Conservation (phyloP, 92 coral and sea anemone genomes). For the Desmophyllum pertusum region DNA sequence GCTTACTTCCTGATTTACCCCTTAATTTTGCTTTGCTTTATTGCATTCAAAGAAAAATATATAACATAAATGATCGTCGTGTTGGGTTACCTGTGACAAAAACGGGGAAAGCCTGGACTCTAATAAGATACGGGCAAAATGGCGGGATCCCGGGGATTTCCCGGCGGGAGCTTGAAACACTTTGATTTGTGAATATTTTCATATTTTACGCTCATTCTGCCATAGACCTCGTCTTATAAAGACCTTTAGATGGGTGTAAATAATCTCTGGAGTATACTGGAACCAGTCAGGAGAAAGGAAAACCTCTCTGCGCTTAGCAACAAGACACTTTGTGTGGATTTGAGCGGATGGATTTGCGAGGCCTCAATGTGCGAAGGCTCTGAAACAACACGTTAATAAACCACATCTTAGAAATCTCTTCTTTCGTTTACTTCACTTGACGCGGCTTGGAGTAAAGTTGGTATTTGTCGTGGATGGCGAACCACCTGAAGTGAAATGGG, state of each 20-base stretch:
- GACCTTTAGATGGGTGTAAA: slow-evolving; percentile 80
- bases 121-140: neutral
- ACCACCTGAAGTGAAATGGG: slow-evolving; percentile 96
- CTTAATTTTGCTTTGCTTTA: no score
- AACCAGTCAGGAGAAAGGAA: slow-evolving; percentile 78
- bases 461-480: slow-evolving; percentile 95
- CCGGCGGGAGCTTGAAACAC: neutral
- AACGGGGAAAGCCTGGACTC: slow-evolving; percentile 13
- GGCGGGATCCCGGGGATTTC: no score
- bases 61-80: no score
- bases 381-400: slow-evolving; percentile 83
- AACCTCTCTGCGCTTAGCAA: slow-evolving; percentile 65
- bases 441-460: slow-evolving; percentile 87
- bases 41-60: no score
- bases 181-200: no score
- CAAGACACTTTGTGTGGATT: slow-evolving; percentile 90
- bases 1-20: no score
- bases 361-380: slow-evolving; percentile 91
- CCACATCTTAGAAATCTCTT: slow-evolving; percentile 93
- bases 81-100: no score
- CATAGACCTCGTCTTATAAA: no score
- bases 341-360: slow-evolving; percentile 98
- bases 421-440: slow-evolving; percentile 89
- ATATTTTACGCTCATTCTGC: neutral
- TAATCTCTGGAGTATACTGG: slow-evolving; percentile 94